phyloP scores from a whole-genome alignment of 2,797 vertebrate species.

The Lepidocolaptes lacrymiger region DNA sequence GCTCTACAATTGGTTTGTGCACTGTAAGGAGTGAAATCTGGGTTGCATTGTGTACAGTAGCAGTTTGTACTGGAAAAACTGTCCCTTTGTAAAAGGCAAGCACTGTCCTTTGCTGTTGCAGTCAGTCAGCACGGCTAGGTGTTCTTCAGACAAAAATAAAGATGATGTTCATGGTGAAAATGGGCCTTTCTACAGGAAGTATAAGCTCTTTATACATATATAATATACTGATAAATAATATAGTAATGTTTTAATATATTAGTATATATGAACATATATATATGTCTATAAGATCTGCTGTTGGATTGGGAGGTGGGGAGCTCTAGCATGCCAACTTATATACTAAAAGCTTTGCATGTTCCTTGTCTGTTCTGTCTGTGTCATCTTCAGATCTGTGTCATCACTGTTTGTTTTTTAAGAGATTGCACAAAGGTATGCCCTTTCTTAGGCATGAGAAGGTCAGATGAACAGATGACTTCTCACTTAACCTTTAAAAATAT shows the following conservation, averaged over 20 bases:
- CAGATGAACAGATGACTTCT: not conserved
- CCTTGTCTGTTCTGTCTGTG: not conserved
- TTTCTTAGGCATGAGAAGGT: not conserved
- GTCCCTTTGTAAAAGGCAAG: not conserved
- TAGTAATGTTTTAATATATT: not conserved
- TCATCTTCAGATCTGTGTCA: not conserved
- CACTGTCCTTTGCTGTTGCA: not conserved
- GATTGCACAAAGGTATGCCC: not conserved
- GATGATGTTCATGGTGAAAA: not conserved
- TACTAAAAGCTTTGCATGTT: not conserved
- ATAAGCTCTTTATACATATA: not conserved
- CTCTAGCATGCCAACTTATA: not conserved
- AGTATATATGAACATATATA: not conserved
- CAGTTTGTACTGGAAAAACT: not conserved
- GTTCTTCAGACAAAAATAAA: not conserved
- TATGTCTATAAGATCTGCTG: not conserved
- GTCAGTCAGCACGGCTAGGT: not conserved
- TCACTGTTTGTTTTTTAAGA: not conserved
- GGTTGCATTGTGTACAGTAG: not conserved
- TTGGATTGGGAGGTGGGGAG: not conserved
- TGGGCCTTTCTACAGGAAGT: not conserved
- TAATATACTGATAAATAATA: not conserved
- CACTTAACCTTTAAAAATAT: not conserved
- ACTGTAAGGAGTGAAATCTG: not conserved
- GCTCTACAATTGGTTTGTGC: accelerated